Evolutionary conservation across 2,888 invertebrate species (phyloP).

Genomic region (Agriotes lineatus): DNA sequence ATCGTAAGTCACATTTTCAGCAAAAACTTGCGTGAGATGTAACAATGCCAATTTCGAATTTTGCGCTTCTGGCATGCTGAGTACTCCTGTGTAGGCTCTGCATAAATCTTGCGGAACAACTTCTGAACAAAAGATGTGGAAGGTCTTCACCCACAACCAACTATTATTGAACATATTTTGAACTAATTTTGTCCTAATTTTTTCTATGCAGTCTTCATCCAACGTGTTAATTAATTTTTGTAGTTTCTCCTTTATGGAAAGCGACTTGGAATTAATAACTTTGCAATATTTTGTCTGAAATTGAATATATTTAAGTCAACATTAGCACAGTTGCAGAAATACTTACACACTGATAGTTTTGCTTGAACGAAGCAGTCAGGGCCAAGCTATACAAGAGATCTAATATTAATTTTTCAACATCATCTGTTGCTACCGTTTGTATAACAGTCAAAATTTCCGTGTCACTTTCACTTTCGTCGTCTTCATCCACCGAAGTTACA

Average conservation of each 20-base stretch:
- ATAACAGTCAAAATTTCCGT: conserved; percentile 43
- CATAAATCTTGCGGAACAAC: conserved; percentile 45
- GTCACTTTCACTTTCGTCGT: conserved; percentile 53
- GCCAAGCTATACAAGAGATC: conserved; percentile 62
- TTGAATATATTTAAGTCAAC: no score
- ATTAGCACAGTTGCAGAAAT: conserved; percentile 10
- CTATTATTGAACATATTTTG: conserved; percentile 48
- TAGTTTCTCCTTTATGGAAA: conserved; percentile 55
- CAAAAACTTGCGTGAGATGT: conserved; percentile 59
- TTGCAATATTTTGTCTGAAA: conserved; percentile 63
- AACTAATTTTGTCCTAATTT: conserved; percentile 51
- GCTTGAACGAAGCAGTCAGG: conserved; percentile 60
- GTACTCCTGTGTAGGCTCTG: conserved; percentile 49
- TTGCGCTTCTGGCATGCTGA: conserved; percentile 38
- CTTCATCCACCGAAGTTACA: conserved; percentile 45
- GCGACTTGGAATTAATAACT: conserved; percentile 53
- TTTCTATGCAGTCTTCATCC: conserved; percentile 48
- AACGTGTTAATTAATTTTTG: conserved; percentile 52
- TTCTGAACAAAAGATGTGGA: conserved; percentile 53
- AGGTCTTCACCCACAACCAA: conserved; percentile 56
- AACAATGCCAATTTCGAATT: conserved; percentile 46
- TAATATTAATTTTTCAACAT: conserved; percentile 57
- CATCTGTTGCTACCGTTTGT: conserved; percentile 45
- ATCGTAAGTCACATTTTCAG: conserved; percentile 52
- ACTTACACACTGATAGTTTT: conserved; percentile 66